Conservation (phyloP, 2,888 invertebrate genomes). For the Coelogynopora nodosa region DNA sequence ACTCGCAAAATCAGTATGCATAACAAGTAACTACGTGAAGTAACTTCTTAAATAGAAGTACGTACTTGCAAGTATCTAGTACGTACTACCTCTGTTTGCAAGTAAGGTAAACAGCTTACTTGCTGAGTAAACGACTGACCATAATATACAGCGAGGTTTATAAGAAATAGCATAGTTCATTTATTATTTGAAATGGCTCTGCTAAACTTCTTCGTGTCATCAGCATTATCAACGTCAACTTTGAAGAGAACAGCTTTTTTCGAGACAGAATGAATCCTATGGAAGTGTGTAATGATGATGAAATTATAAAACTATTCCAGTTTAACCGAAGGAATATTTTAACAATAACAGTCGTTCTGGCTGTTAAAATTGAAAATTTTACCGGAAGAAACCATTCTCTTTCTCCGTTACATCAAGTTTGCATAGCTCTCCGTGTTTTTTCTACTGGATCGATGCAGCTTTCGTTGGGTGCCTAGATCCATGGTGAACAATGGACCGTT, state of each 20-base stretch:
- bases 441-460: background rate
- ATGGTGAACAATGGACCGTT: background rate
- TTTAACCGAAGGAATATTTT: background rate
- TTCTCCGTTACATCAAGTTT: conserved; percentile 2
- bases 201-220: background rate
- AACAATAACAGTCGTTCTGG: background rate
- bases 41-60: background rate
- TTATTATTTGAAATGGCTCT: background rate
- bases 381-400: background rate
- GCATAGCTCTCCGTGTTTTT: conserved; percentile 11
- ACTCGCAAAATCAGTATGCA: background rate
- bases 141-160: background rate
- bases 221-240: background rate
- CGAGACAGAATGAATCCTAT: background rate
- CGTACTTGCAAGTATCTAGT: background rate
- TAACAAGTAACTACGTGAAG: background rate
- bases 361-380: background rate
- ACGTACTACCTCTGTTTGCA: background rate
- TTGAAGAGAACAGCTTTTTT: conserved; percentile 14
- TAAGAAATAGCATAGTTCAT: background rate
- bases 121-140: background rate
- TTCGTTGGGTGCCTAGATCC: background rate
- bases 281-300: background rate
- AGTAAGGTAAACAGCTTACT: background rate
- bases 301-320: background rate